phyloP scores from a whole-genome alignment of 2,113 vertebrate species.

The Dromaius novaehollandiae region DNA sequence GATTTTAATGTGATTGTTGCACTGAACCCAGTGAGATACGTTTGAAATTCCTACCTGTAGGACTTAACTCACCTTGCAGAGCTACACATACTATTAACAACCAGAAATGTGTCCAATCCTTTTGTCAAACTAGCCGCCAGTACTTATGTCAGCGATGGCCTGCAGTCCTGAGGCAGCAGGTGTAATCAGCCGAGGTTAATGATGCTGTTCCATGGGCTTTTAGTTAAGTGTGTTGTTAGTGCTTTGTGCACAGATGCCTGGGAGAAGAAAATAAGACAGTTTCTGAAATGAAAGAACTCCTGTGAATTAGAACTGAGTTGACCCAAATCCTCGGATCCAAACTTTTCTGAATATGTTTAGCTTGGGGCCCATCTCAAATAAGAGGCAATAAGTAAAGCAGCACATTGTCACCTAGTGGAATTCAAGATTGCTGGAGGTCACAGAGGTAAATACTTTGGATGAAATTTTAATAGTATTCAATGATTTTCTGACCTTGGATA shows the following conservation, averaged over 20 bases:
- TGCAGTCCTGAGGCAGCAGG: not conserved
- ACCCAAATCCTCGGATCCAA: not conserved
- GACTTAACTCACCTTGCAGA: not conserved
- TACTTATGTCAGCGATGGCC: not conserved
- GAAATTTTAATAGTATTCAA: not conserved
- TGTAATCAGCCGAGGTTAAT: not conserved
- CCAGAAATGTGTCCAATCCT: not conserved
- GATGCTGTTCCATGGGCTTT: not conserved
- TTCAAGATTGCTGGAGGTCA: not conserved
- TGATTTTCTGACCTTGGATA: constrained; percentile 53
- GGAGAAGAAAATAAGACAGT: not conserved
- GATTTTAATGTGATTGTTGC: not conserved
- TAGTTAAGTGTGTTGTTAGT: not conserved
- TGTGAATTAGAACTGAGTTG: not conserved
- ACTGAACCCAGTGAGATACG: not conserved
- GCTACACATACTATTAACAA: not conserved
- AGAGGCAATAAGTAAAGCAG: not conserved
- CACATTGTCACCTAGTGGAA: not conserved
- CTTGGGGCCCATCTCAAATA: not conserved
- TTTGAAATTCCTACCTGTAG: not conserved
- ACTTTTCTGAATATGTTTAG: not conserved
- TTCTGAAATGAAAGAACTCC: not conserved
- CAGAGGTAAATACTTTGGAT: not conserved
- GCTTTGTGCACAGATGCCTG: not conserved
- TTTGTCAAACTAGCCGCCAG: not conserved